Conservation (phyloP, 2,113 vertebrate species). For the Gnathonemus echidnorhynchus region DNA sequence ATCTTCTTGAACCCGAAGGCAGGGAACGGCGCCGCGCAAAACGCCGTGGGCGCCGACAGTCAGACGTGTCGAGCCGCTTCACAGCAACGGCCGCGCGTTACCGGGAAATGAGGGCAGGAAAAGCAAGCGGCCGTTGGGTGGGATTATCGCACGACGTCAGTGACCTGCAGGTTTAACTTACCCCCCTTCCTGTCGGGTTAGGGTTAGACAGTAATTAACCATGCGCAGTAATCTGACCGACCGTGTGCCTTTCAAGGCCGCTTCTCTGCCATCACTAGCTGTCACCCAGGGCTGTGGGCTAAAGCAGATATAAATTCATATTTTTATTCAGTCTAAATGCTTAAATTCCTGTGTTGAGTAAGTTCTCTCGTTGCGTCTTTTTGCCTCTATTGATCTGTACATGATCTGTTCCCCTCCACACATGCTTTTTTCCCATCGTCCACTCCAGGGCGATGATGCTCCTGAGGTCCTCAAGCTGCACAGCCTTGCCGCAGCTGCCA, state of each 20-base stretch:
- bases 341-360: background rate
- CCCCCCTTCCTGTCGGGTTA: background rate
- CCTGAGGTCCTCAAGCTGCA: slow-evolving; percentile 24
- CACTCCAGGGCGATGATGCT: slow-evolving; percentile 45
- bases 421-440: background rate
- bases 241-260: background rate
- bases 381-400: background rate
- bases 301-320: background rate
- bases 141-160: background rate
- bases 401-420: background rate
- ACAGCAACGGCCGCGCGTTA: too few species aligned
- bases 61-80: background rate
- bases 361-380: background rate
- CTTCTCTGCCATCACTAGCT: background rate
- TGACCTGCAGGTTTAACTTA: background rate
- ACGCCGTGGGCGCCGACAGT: background rate
- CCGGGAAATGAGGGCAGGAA: background rate
- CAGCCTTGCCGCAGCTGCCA: slow-evolving; percentile 22
- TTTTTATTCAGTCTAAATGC: background rate
- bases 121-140: background rate
- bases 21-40: background rate
- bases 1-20: background rate
- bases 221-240: background rate
- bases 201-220: background rate
- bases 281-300: background rate